Evolutionary conservation across 2,888 invertebrate genomes (phyloP), one percentile per base, ranked within the genome.

Genomic region (Pyrgus malvae): DNA sequence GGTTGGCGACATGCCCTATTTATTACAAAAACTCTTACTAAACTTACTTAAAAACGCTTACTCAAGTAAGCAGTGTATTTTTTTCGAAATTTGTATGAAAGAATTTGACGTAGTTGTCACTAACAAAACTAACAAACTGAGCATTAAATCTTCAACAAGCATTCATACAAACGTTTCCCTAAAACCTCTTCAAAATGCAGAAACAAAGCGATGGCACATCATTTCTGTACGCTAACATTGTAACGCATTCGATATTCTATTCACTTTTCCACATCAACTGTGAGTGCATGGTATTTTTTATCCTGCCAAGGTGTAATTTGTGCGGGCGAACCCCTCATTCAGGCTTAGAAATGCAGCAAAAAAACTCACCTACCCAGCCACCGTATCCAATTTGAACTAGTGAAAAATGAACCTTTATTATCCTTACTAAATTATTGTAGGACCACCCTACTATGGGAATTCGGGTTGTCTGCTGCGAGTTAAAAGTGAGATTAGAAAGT

Each of bases 341-440:
- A 55, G 59, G 57, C 48, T 64, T 64, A 69, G 66, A 71, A 70
- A 77, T 77, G 75, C 78, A 78, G 70, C 76, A 82, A 83, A 84
- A 80, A 81, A 76, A 53, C 33, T 60, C 56, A 57, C 65, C 62
- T 59, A 67, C 63, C 69, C 73, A 72, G 68, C 74, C 77, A 74
- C 78, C 84, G 76, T 77, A 73, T 78, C 83, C 78, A 83, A 86
- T 84, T 78, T 75, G 77, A 74, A 75, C 76, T 76, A 77, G 83
- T 84, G 83, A 83, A 84, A 84, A 84, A 84, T 84, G 83, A 77
- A 82, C 80, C 78, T 72, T 72, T 79, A 83, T 84, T 85, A 83
- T 77, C 73, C 76, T 74, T 73, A 74, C 71, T 69, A 76, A 74
- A 77, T 76, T 81, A 81, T 81, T 78, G 70, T 77, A 63, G 66